Evolutionary conservation across 64 coral and sea anemone species (phyloP), one percentile per base, ranked within the genome.

Genomic region (Montipora efflorescens): DNA sequence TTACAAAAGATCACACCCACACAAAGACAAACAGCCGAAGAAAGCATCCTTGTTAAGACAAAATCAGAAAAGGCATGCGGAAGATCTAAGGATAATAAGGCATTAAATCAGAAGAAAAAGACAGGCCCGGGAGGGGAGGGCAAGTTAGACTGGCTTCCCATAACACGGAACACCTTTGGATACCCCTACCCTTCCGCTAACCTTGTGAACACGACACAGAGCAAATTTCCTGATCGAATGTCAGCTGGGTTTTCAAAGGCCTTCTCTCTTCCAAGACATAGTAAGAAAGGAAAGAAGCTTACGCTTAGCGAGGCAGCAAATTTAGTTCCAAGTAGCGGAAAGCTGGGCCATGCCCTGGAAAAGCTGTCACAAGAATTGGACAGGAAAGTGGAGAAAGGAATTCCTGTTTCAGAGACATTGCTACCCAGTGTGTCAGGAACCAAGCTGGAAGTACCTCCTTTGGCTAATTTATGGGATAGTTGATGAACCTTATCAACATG

Each of bases 271-370:
- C 96, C 78, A 50, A 74, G 55, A 21, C 80, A 82, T 5, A 75
- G 76, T 0, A 92, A 75, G 28, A 98, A 98, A 59, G 93, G 66
- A 20, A 98, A 64, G 69, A 98, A 98, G 80, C 79, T 98, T 12
- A 98, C 96, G 5, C 70, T 98, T 3, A 95, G 93, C 53, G 93
- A 98, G 25, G 96, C 93, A 47, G 93, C 96, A 48, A 98, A 90
- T 74, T 75, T 95, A 2, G 84, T 98, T 11, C 96, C 96, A 11
- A 91, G 79, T 48, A 44, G n/a, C 18, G 76, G 79, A 47, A 94
- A 89, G 45, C 43, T 98, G 16, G 77, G 79, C 49, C 51, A 81
- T 77, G 78, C 89, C 19, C 51, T 98, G 43, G 75, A 88, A 48
- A 98, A 90, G 58, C 85, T 98, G 18, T 67, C 84, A 5, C 94